phyloP scores from a whole-genome alignment of 2,888 invertebrate species.

The Chrysotoxum bicinctum region DNA sequence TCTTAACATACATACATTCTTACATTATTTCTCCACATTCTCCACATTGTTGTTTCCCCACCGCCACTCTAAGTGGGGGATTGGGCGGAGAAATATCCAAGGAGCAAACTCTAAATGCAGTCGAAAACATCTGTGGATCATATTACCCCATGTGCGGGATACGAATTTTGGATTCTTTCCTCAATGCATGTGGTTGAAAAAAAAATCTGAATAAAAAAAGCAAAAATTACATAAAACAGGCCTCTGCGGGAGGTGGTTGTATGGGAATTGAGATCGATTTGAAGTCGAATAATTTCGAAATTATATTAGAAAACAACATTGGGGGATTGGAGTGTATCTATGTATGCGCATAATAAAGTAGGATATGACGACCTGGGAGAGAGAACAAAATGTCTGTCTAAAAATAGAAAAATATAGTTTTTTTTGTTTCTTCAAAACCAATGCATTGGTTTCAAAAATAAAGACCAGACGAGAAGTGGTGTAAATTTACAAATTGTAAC shows the following conservation, averaged over 20 bases:
- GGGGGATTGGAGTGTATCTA: not conserved
- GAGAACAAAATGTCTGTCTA: not conserved
- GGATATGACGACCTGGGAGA: not conserved
- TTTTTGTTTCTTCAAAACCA: not conserved
- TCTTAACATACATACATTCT: not conserved
- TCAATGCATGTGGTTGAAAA: slow-evolving; percentile 56
- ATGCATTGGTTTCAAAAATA: not conserved
- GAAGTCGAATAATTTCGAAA: slow-evolving; percentile 14
- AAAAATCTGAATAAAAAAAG: not conserved
- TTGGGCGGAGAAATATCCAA: slow-evolving; percentile 32
- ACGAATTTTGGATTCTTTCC: slow-evolving; percentile 46
- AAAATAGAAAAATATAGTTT: not conserved
- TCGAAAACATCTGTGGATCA: slow-evolving; percentile 58
- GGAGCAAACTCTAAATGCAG: not conserved
- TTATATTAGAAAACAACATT: not conserved
- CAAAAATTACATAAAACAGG: slow-evolving; percentile 5
- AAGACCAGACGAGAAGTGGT: not conserved
- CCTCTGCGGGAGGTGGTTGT: slow-evolving; percentile 37
- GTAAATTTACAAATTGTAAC: not conserved
- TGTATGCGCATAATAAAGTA: not conserved
- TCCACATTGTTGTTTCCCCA: slow-evolving; percentile 6
- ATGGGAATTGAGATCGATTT: not conserved
- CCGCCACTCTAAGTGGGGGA: slow-evolving; percentile 17
- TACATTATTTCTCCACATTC: slow-evolving; percentile 12
- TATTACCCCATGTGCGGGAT: slow-evolving; percentile 66